Evolutionary conservation across 1,140 invertebrate species (phyloP), one percentile per base, ranked within the genome.

Genomic region (Euwallacea similis): DNA sequence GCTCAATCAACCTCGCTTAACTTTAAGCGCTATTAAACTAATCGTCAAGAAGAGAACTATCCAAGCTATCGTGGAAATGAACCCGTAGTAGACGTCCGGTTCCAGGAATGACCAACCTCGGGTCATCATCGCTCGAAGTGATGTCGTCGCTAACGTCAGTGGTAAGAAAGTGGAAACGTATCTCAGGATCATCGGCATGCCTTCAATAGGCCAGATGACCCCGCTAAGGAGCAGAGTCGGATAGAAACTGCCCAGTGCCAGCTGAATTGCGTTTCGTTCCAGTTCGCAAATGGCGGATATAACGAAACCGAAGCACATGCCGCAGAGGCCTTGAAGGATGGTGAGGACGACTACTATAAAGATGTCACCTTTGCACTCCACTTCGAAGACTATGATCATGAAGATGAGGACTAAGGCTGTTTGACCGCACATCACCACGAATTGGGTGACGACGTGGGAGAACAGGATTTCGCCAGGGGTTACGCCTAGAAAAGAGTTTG

Each of bases 241-340:
- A 83, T 98, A 97, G 83, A 98, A 97, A 71, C 93, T 95, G 56
- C 96, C 96, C 9, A 98, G 85, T 4, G 96, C 93, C 64, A 97
- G 81, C 82, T 98, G 95, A 75, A 97, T 97, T 11, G 96, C 96
- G 80, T 96, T 96, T 70, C 93, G 88, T 84, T 98, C 95, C 71
- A 95, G 87, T 78, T 96, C 93, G 82, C 94, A 96, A 42, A 96
- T 87, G 8, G 93, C 91, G 7, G 95, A 97, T 75, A 97, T 96
- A n/a, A 97, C 90, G 82, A 98, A 92, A 60, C 92, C 92, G 81
- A 96, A 96, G 78, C 92, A 93, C 96, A 98, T 98, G 76, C 96
- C 96, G 80, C 94, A 96, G 8, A 96, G 86, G 82, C 94, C 95
- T 82, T 93, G 91, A 66, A 94, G 83, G 69, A 98, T 88, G 0